A percentile compares a stretch with the other conserved stretches of the same genome.
Conservation (phyloP, 2,797 vertebrate species). For the Poeciliopsis turneri region DNA sequence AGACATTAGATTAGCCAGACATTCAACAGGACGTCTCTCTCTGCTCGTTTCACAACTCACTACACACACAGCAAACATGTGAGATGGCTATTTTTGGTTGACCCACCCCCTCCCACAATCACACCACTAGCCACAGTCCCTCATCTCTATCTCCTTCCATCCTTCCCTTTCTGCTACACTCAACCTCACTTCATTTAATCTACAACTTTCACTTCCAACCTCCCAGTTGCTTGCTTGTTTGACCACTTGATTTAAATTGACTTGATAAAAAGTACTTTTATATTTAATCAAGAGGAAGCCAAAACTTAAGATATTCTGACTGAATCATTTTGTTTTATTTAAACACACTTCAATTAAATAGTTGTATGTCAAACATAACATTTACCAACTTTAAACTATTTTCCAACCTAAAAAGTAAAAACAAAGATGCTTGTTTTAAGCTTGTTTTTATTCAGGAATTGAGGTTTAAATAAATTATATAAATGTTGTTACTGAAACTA, state of each 20-base stretch:
- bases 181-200: slow-evolving; percentile 31
- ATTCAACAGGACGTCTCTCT: slow-evolving; percentile 49
- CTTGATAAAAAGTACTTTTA: not conserved
- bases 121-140: slow-evolving; percentile 59
- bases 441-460: not conserved
- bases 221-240: slow-evolving; percentile 12
- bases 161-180: slow-evolving; percentile 62
- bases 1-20: slow-evolving; percentile 66
- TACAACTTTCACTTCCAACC: slow-evolving; percentile 53
- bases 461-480: not conserved
- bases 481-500: not conserved
- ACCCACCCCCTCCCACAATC: slow-evolving; percentile 20
- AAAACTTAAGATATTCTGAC: not conserved
- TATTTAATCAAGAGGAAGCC: not conserved
- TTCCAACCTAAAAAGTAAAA: not conserved
- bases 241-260: not conserved
- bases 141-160: slow-evolving; percentile 70
- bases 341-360: not conserved
- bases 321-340: not conserved
- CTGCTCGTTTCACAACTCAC: slow-evolving; percentile 53
- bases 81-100: slow-evolving; percentile 80
- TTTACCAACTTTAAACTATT: not conserved
- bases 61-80: slow-evolving; percentile 74
- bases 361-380: not conserved
- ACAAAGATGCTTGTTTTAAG: not conserved